phyloP scores from a whole-genome alignment of 2,113 vertebrate genomes.

The Eidolon helvum region DNA sequence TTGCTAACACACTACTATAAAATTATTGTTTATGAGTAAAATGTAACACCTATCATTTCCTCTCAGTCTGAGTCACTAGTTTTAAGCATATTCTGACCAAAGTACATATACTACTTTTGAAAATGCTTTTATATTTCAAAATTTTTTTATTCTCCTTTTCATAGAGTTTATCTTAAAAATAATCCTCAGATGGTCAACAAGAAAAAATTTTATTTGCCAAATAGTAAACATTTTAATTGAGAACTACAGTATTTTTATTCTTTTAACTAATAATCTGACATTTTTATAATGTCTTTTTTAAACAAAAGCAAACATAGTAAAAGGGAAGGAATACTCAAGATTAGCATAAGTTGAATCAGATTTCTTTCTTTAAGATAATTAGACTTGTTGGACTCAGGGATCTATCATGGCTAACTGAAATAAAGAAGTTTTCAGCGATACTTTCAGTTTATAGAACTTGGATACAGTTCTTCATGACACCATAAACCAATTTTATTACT shows the following conservation, averaged over 20 bases:
- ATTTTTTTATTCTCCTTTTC: neutral
- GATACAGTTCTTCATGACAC: neutral
- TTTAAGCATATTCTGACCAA: neutral
- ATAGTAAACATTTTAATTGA: neutral
- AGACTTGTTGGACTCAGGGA: neutral
- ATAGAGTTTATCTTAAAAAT: neutral
- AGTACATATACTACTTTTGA: neutral
- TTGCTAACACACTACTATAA: neutral
- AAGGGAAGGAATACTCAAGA: neutral
- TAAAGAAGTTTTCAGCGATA: neutral
- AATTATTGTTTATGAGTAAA: neutral
- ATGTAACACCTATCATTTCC: neutral
- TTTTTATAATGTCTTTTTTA: neutral
- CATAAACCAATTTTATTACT: neutral
- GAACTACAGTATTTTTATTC: neutral
- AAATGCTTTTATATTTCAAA: neutral
- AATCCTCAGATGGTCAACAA: neutral
- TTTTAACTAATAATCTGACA: neutral
- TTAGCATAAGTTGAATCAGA: neutral
- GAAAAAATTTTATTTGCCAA: neutral
- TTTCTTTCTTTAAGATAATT: neutral
- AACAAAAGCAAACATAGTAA: neutral
- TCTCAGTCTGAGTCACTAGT: neutral
- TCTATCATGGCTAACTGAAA: neutral
- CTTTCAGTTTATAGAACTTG: neutral